Percentiles rank a stretch among this genome's conserved stretches.
Conservation (phyloP, 2,113 vertebrate species). For the Pseudopipra pipra region DNA sequence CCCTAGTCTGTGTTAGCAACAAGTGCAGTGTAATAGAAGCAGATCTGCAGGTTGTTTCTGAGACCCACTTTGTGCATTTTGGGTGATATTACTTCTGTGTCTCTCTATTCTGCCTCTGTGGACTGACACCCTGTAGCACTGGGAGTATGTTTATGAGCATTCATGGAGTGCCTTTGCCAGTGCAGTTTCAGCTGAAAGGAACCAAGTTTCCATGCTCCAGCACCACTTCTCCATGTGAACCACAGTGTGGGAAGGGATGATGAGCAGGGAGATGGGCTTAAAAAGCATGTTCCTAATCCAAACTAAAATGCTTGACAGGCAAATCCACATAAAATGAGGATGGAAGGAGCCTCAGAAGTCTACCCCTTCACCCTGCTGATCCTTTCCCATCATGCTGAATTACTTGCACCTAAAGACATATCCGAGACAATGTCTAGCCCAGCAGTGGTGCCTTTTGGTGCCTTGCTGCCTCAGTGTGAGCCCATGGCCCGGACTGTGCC, state of each 20-base stretch:
- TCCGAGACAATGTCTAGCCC: not conserved
- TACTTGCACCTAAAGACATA: not conserved
- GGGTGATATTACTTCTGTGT: not conserved
- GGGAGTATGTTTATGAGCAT: not conserved
- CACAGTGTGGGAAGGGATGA: not conserved
- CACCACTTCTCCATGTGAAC: not conserved
- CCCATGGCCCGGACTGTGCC: not conserved
- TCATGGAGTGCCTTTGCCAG: not conserved
- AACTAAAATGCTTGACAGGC: not conserved
- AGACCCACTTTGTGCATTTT: not conserved
- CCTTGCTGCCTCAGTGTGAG: not conserved
- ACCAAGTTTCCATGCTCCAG: not conserved
- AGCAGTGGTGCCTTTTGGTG: not conserved
- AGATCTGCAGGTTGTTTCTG: not conserved
- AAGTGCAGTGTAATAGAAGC: not conserved
- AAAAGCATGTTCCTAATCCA: not conserved
- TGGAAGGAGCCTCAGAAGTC: not conserved
- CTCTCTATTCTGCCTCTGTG: not conserved
- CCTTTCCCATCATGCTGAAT: not conserved
- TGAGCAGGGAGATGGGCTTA: not conserved
- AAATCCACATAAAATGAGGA: not conserved
- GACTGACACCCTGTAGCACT: not conserved
- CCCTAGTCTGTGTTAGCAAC: not conserved
- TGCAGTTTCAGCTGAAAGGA: not conserved
- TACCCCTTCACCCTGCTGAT: not conserved